phyloP scores from a whole-genome alignment of 2,797 vertebrate species.

The Odontamblyopus rebecca region DNA sequence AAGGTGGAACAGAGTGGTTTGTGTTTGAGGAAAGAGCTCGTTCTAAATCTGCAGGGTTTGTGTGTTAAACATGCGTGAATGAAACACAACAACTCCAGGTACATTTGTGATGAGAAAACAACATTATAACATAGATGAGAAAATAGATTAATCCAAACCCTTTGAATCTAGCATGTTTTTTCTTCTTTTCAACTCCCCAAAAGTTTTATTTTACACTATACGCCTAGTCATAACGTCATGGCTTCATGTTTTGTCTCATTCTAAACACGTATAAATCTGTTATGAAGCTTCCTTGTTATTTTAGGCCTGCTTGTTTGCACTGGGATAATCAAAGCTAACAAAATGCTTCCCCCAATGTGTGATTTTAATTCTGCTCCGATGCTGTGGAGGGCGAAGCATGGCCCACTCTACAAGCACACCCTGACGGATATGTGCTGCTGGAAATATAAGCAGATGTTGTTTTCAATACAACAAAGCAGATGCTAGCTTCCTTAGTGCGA shows the following conservation, averaged over 20 bases:
- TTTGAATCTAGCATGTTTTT: too few species aligned
- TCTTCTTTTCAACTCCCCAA: too few species aligned
- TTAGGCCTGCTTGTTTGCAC: background rate
- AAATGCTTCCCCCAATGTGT: conserved; percentile 1
- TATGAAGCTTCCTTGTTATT: conserved; percentile 1
- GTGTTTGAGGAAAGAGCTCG: too few species aligned
- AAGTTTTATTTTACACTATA: too few species aligned
- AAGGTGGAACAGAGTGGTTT: too few species aligned
- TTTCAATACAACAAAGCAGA: conserved; percentile 7
- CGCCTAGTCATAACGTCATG: background rate
- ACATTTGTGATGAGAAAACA: too few species aligned
- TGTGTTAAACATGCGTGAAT: too few species aligned
- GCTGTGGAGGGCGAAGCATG: background rate
- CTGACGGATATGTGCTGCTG: background rate
- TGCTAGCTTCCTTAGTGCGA: background rate
- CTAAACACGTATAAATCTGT: background rate
- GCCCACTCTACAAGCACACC: background rate
- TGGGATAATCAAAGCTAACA: conserved; percentile 9
- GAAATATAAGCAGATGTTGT: conserved; percentile 13
- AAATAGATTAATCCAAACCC: too few species aligned
- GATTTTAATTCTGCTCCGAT: conserved; percentile 3
- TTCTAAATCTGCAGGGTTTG: too few species aligned
- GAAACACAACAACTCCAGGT: too few species aligned
- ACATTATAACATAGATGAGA: too few species aligned
- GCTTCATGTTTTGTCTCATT: background rate